Percentiles rank a stretch among this genome's conserved stretches.
Evolutionary conservation across 2,113 vertebrate genomes (phyloP).

Genomic region (Pyrgilauda ruficollis): DNA sequence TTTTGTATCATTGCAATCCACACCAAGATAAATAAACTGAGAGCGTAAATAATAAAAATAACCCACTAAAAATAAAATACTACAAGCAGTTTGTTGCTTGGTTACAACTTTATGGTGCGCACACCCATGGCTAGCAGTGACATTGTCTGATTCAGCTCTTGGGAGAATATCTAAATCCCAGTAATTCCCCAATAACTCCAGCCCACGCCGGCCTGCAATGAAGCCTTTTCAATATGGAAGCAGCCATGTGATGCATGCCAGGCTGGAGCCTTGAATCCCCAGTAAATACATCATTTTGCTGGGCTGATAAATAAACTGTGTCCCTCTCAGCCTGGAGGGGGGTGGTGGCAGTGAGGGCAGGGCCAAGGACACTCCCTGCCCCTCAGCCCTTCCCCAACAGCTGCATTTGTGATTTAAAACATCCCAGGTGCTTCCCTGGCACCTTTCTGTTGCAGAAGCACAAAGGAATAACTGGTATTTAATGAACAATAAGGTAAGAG

Average conservation of each 20-base stretch:
- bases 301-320: neutral
- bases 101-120: neutral
- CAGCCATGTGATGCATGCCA: neutral
- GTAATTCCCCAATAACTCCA: neutral
- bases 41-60: neutral
- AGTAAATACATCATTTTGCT: neutral
- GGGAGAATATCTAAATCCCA: neutral
- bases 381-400: neutral
- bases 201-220: neutral
- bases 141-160: neutral
- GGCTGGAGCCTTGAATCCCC: neutral
- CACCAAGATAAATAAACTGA: neutral
- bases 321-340: neutral
- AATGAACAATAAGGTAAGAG: neutral
- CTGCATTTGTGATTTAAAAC: neutral
- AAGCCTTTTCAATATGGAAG: rapidly evolving
- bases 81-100: neutral
- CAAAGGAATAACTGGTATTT: neutral
- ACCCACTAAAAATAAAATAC: neutral
- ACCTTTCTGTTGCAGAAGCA: neutral
- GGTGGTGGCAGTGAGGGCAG: neutral
- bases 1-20: neutral
- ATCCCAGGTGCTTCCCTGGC: neutral
- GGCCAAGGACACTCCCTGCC: neutral
- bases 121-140: neutral